Base-by-base conservation (phyloP, 2,888 invertebrate genomes). In the Drosophila sordidula region DNA sequence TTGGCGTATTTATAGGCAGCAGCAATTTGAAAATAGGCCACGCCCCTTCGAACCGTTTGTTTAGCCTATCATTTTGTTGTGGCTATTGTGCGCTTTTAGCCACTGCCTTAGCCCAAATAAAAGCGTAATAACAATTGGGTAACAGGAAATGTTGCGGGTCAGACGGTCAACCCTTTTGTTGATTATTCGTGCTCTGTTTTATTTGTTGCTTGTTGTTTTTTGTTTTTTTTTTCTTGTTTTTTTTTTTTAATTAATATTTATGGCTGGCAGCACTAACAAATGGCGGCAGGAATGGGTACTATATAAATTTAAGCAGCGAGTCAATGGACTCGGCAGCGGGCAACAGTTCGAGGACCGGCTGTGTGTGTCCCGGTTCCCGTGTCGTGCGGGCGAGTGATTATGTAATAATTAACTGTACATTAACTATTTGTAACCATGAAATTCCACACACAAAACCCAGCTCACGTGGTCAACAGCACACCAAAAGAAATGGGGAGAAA, bases 351-450 rank as follows among this genome's bases (percentile, higher is more conserved):
- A 39, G 46, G 46, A 54, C 34, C 54, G 52, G 56, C 49, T 75
- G 41, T 39, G 59, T 49, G 26, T 29, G 26, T 29, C 26, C 47
- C 44, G 38, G 42, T 75, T 41, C 12, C 51, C 47, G 26, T 76
- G 32, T 67, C 85, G 89, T 85, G 85, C 56, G 58, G 57, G 44
- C 52, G 62, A 69, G 88, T 89, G 80, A 85, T 89, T 85, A 89
- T 85, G 88, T 89, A 85, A 85, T 85, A 85, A 85, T 85, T 89
- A 85, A 79, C 88, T 89, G 70, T 73, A 89, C 85, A 85, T 89
- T 89, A 85, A 87, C 86, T 85, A 85, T 85, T 85, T 85, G 89
- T 85, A 85, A 74, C 89, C 85, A 89, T 89, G 88, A 89, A 85
- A 85, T 85, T 85, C 71, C 86, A 61, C 38, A 58, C 49, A 51